Conservation (phyloP, 2,888 invertebrate species). For the Chalcis sispes region DNA sequence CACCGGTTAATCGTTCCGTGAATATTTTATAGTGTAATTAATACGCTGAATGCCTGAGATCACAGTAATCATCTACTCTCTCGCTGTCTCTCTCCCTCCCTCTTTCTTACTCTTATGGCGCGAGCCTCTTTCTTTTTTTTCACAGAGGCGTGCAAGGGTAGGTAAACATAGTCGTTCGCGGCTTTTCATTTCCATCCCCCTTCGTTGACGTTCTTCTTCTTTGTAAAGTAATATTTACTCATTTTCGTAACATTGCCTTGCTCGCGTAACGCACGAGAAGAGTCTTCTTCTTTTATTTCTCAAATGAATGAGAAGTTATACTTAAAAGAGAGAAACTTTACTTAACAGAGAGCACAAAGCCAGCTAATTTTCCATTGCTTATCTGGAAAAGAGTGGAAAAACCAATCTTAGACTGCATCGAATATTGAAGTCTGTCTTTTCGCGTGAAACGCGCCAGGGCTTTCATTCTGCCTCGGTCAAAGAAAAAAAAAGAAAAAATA, state of each 20-base stretch:
- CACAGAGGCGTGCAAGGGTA: neutral
- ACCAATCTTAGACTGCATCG: neutral
- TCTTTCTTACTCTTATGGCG: too few species aligned
- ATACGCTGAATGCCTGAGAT: constrained; percentile 37
- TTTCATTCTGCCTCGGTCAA: too few species aligned
- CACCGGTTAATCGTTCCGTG: constrained; percentile 66
- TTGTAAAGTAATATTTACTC: constrained; percentile 17
- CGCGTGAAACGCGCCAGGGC: too few species aligned
- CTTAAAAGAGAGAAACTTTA: constrained; percentile 7
- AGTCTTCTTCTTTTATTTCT: neutral
- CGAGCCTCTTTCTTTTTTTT: neutral
- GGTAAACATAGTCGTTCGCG: too few species aligned
- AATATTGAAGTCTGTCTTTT: constrained; percentile 18
- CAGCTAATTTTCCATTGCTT: constrained; percentile 47
- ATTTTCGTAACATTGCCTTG: constrained; percentile 13
- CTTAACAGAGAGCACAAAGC: constrained; percentile 42
- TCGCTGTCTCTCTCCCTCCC: neutral
- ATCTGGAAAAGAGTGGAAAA: constrained; percentile 9
- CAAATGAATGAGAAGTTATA: neutral
- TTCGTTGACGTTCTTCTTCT: neutral
- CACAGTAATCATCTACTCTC: neutral
- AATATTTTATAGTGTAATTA: constrained; percentile 67
- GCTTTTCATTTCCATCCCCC: constrained; percentile 1
- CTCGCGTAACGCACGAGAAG: neutral
- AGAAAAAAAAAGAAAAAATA: too few species aligned